These are phyloP conservation scores for Trematocara marginatum DNA, from an alignment of 2,113 vertebrate species.

Conservation along the genomic window DNA sequence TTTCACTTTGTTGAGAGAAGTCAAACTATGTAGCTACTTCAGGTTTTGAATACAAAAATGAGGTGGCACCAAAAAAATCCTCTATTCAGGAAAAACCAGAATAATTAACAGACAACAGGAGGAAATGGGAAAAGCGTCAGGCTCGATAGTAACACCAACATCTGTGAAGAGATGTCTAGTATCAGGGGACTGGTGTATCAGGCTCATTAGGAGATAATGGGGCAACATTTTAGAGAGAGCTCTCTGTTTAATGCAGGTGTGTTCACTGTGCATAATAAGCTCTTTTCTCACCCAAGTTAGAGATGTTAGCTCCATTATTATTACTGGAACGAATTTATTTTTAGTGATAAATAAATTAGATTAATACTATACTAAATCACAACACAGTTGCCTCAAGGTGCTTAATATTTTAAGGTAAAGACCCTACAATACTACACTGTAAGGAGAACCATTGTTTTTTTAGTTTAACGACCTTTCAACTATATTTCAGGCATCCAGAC, in stretches of 20 bases:
- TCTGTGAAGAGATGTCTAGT: neutral
- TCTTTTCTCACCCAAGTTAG: neutral
- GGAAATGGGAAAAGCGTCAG: neutral
- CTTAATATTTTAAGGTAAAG: neutral
- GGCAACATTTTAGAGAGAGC: neutral
- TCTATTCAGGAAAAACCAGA: neutral
- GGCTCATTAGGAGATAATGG: neutral
- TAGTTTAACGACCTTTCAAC: neutral
- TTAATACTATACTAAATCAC: neutral
- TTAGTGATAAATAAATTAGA: neutral
- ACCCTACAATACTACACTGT: neutral
- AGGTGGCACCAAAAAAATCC: neutral
- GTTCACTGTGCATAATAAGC: neutral
- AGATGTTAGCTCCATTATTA: neutral
- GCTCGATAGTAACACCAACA: neutral
- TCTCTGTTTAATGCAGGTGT: neutral
- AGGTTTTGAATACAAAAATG: neutral
- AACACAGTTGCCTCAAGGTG: neutral
- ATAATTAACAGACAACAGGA: neutral
- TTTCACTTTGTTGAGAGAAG: neutral
- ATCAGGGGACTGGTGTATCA: neutral
- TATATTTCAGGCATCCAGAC: constrained; percentile 82
- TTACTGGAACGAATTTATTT: fast-evolving
- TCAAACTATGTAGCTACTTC: neutral
- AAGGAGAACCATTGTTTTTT: neutral